Evolutionary conservation across 1,140 invertebrate species (phyloP).

Genomic region (Papilio dardanus): DNA sequence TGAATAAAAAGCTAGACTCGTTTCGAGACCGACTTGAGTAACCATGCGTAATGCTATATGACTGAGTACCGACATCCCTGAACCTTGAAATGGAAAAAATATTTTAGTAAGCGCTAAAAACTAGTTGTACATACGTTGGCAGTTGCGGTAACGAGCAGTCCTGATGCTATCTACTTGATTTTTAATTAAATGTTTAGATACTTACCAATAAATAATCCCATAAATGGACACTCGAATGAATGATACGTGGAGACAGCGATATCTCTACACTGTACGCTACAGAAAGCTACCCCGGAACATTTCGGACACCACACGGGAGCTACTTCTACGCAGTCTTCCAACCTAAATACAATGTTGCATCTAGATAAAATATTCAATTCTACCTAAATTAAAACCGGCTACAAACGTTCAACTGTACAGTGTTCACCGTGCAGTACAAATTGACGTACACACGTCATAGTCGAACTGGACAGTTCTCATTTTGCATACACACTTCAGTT

Average conservation of each 20-base stretch:
- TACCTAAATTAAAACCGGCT: no score
- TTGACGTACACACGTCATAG: no score
- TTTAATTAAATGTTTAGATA: not conserved
- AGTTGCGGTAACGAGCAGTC: not conserved
- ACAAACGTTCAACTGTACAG: no score
- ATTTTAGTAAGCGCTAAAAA: constrained; percentile 18
- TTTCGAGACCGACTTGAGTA: constrained; percentile 84
- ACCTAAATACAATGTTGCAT: constrained; percentile 45
- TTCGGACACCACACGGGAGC: constrained; percentile 88
- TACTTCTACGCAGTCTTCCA: constrained; percentile 74
- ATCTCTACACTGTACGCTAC: constrained; percentile 86
- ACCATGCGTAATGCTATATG: constrained; percentile 90
- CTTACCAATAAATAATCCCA: constrained; percentile 87
- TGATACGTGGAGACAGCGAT: constrained; percentile 88
- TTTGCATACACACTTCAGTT: no score
- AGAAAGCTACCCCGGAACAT: constrained; percentile 91
- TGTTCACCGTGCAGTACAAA: no score
- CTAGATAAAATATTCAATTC: no score
- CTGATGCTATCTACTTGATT: not conserved
- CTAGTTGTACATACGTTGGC: not conserved
- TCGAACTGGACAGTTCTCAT: no score
- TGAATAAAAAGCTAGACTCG: constrained; percentile 80
- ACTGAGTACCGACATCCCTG: constrained; percentile 91
- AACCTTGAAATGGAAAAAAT: constrained; percentile 74
- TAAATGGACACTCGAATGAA: constrained; percentile 90